Base-by-base conservation (phyloP, 2,888 invertebrate species). In the Actias luna region DNA sequence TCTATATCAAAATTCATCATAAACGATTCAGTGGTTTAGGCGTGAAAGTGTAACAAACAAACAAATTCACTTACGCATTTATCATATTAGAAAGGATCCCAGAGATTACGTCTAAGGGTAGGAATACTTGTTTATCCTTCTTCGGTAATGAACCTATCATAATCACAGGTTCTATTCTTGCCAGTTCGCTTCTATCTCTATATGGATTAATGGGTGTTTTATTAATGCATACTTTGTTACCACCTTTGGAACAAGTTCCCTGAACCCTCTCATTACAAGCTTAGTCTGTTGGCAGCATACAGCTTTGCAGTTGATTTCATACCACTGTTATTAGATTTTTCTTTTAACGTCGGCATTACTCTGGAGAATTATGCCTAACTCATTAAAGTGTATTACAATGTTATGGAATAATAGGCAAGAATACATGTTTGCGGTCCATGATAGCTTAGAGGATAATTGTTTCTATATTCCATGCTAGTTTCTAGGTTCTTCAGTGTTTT, bases 381-480 rank as follows among this genome's bases (percentile, higher is more conserved):
- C 12, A 50, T 50, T 50, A 50, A 50, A 46, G 22, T 18, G 3
- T 25, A 50, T 25, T 50, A 50, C 46, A 50, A 25, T 50, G 46
- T 50, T 12, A 50, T 25, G 46, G 14, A 42, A 7, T n/a, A 42
- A 42, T 42, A 42, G n/a, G 16, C 12, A 22, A 0, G 8, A 42
- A 42, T n/a, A 39, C 4, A n/a, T 39, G 39, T n/a, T 42, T 42
- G 25, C 0, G 46, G 46, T 50, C 57, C 31, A 29, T 18, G 29
- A 31, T 57, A 33, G 57, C 18, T n/a, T n/a, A 31, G 57, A 29
- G 7, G 29, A 57, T 57, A 57, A 57, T 29, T 16, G 18, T 57
- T 31, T 50, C 46, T 50, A 4, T 22, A 25, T 50, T 25, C 46
- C 46, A 14, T 50, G 25, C 27, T 16, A 29, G 27, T 29, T 55